Evolutionary conservation across 2,888 invertebrate genomes (phyloP), one percentile per base, ranked within the genome.

Genomic region (Druceiella hillmani): DNA sequence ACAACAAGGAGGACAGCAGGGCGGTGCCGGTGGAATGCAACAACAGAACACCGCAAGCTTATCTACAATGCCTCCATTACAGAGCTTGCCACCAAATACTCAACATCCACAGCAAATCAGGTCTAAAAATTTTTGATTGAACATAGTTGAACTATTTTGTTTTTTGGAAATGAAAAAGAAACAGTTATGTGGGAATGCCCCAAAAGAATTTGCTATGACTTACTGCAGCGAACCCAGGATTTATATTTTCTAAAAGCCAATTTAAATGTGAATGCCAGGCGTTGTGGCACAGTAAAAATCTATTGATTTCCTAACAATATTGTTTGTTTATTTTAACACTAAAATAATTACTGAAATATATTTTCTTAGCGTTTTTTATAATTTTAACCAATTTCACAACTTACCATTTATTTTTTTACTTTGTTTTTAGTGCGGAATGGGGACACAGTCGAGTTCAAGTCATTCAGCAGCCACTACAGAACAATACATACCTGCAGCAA

Each of bases 401-500:
- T 20, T 7, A 20, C n/a, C 6, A 7, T 20, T 20, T 6, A 20
- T 7, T n/a, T 20, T 20, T 20, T 6, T 16, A 14, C 3, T 14
- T 32, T 17, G n/a, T 10, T 54, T 52, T 36, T 53, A 75, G 66
- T 50, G 66, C 77, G 42, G 85, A 85, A 53, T 79, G 83, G 76
- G 76, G 79, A 36, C 81, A 83, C 46, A 76, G 82, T n/a, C 74
- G 84, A 3, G 82, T 91, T 17, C 90, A 91, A 58, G 83, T 91
- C 14, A 87, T 91, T 51, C 87, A 87, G 57, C 89, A 87, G 52
- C 85, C 85, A 1, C 59, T 86, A 32, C 84, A 64, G 53, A 69
- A 85, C 59, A 86, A 77, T 60, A 77, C 83, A 2, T 88, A 89
- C 55, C 62, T 90, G 33, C 87, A 83, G 54, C 87, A 87, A 56